Evolutionary conservation across 2,113 vertebrate species (phyloP), one percentile per base, ranked within the genome.

Genomic region (Ifrita kowaldi): DNA sequence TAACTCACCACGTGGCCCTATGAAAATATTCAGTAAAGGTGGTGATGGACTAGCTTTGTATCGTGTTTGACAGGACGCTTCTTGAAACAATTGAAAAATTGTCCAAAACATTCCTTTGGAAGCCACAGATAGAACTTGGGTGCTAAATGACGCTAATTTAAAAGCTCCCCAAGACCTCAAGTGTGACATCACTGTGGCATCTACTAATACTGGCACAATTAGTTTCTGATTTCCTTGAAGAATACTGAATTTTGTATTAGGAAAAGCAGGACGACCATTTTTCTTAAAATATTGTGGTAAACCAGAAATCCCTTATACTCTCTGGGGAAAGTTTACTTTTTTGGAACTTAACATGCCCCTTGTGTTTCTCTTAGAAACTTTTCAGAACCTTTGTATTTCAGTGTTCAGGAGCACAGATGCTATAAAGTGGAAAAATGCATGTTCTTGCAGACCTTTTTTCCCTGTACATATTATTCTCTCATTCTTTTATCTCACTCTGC

Each of bases 71-170:
- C 64, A 60, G 47, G 28, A 84, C 11, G 22, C 26, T 95, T 95
- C 89, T 84, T 95, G 84, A 89, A 97, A 77, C 60, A 64, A 47
- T 91, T 93, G 63, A 91, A 87, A 91, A 89, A 60, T 41, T 87
- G 86, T 19, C 52, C 52, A 59, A 81, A 75, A 63, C n/a, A 52
- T 75, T 90, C 67, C 47, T 89, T 74, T 75, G 30, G 52, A 86
- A 94, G 65, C 52, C 28, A 60, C 28, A 47, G 73, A 30, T 81
- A 90, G 44, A 93, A 81, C 27, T 47, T 79, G 16, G 23, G 15
- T 81, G 52, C 44, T 87, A 77, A 92, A 55, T 69, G 37, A 37
- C 30, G 9, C 46, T 77, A 28, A 37, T 57, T 79, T 84, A 74
- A 83, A 93, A 82, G 27, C 28, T 74, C 16, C 14, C 42, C 18